Base-by-base conservation (phyloP, 2,113 vertebrate genomes). In the Penelope pileata region DNA sequence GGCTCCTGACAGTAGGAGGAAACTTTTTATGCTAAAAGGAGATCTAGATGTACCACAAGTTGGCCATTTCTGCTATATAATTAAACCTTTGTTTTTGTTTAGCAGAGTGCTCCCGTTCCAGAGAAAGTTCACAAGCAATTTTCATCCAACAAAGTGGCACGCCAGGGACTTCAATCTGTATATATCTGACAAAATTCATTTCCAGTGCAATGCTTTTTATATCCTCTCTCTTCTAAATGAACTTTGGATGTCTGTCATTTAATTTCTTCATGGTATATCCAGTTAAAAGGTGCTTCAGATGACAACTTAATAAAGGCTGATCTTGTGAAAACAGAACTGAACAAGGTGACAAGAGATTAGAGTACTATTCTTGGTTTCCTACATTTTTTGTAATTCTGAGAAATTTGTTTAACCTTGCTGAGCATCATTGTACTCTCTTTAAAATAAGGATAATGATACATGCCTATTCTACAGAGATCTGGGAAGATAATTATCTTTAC, bases 231-330 rank as follows among this genome's bases (percentile, higher is more conserved):
- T 86, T 54, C 23, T 86, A 81, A 80, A 86, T 27, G 24, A 96
- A 88, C 29, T 88, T 91, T 14, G 70, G 42, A 88, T 88, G 76
- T 12, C 30, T 87, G 42, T 85, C 72, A 86, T 94, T 95, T 80
- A 78, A 93, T 91, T 87, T 92, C 62, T 89, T 89, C 79, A 88
- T 22, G 47, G 21, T 83, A 73, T 73, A 90, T 91, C 73, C 74
- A 75, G 85, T 80, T 91, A 88, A 92, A 89, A 96, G 90, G 85
- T 90, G 51, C 50, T 94, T 87, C 47, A 91, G 67, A 93, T 93
- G 90, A 94, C 79, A 95, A 63, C 84, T 94, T 94, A 94, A 93
- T 88, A 89, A 95, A 77, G 75, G 59, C 50, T 91, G 95, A 94
- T 95, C 90, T 59, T 86, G 50, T 90, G 70, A 82, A 91, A 93